These are phyloP conservation scores for Australoheros scitulus DNA, from an alignment of 2,113 vertebrate genomes.

Conservation along the genomic window DNA sequence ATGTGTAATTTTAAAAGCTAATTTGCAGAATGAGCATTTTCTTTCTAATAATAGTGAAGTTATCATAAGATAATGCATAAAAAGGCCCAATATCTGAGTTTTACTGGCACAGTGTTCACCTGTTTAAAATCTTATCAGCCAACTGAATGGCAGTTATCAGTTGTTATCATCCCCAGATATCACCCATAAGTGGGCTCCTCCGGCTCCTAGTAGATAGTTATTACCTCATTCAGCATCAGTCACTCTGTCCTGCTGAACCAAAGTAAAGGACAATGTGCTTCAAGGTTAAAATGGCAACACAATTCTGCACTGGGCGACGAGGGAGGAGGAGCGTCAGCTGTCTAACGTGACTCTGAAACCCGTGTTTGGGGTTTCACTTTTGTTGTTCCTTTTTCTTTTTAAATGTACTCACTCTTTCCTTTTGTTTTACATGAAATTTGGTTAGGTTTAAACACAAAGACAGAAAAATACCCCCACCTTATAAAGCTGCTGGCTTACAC, in stretches of 20 bases:
- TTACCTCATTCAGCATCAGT: not conserved
- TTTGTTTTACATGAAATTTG: not conserved
- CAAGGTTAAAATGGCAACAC: not conserved
- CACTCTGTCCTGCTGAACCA: not conserved
- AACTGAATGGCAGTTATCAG: not conserved
- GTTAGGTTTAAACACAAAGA: not conserved
- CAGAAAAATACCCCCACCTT: not conserved
- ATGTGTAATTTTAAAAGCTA: not conserved
- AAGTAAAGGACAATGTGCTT: not conserved
- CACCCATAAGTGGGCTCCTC: not conserved
- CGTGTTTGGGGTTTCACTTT: too few relatives aligned
- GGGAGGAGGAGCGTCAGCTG: not conserved
- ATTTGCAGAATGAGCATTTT: not conserved
- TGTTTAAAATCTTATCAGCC: constrained; percentile 9
- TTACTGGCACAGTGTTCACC: not conserved
- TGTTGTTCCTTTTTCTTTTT: not conserved
- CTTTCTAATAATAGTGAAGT: not conserved
- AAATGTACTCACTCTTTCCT: not conserved
- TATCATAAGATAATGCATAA: not conserved
- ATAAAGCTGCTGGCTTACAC: rapidly evolving
- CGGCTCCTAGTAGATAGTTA: not conserved
- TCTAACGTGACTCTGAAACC: not conserved
- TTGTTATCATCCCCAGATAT: constrained; percentile 1
- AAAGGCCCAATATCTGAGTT: not conserved
- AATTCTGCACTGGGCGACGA: not conserved